A percentile compares a stretch with the other conserved stretches of the same genome.
Evolutionary conservation across 92 coral and sea anemone genomes (phyloP).

Genomic region (Palythoa heliodiscus): DNA sequence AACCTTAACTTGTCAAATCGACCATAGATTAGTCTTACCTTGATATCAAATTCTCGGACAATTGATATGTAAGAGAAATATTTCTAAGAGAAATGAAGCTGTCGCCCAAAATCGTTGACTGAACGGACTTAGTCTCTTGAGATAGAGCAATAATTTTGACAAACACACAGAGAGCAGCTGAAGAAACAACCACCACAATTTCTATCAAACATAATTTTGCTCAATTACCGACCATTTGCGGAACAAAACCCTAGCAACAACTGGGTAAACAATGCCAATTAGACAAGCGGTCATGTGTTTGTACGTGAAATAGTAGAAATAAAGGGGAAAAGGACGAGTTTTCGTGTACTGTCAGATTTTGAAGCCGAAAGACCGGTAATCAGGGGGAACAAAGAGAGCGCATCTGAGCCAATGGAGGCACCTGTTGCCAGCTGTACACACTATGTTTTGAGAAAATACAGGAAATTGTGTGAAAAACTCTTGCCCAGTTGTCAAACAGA

Average conservation of each 20-base stretch:
- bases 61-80: not conserved
- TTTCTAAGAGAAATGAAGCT: slow-evolving; percentile 27
- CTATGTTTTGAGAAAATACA: slow-evolving; percentile 72
- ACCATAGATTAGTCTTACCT: slow-evolving; percentile 19
- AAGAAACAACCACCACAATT: slow-evolving; percentile 84
- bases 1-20: not conserved
- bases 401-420: slow-evolving; percentile 87
- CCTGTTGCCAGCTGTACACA: slow-evolving; percentile 91
- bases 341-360: slow-evolving; percentile 78
- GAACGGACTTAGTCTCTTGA: slow-evolving; percentile 37
- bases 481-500: slow-evolving; percentile 80
- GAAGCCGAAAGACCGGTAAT: slow-evolving; percentile 74
- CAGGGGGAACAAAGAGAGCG: slow-evolving; percentile 67
- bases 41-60: slow-evolving; percentile 1
- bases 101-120: slow-evolving; percentile 41
- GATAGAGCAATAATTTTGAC: slow-evolving; percentile 44
- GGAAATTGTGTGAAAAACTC: slow-evolving; percentile 91
- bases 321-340: slow-evolving; percentile 64
- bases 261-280: slow-evolving; percentile 91
- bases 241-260: slow-evolving; percentile 82
- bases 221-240: slow-evolving; percentile 96
- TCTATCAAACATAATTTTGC: slow-evolving; percentile 88
- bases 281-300: slow-evolving; percentile 82
- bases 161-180: slow-evolving; percentile 71
- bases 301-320: slow-evolving; percentile 69